phyloP scores from a whole-genome alignment of 2,113 vertebrate genomes.

The Cacatua alba region DNA sequence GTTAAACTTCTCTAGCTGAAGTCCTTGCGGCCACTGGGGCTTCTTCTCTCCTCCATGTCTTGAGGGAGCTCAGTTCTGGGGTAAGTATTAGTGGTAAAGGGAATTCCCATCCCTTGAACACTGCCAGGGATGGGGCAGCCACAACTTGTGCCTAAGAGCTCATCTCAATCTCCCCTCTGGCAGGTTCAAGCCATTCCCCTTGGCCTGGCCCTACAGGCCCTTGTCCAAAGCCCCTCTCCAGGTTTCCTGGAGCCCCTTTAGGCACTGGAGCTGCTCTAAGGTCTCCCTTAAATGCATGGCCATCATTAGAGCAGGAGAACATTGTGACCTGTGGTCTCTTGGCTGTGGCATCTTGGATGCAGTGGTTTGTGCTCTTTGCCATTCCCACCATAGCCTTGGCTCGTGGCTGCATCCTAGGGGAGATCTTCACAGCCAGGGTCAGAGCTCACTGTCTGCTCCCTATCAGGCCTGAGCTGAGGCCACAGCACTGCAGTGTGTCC shows the following conservation, averaged over 20 bases:
- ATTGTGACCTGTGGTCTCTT: background rate
- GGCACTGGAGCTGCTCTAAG: background rate
- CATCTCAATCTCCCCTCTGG: background rate
- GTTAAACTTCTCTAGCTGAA: background rate
- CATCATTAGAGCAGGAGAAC: background rate
- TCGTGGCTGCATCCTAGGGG: background rate
- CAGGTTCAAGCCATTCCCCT: background rate
- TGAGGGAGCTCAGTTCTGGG: background rate
- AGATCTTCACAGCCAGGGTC: background rate
- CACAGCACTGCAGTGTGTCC: background rate
- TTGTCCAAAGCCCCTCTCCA: background rate
- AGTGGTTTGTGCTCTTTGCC: background rate
- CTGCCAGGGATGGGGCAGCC: background rate
- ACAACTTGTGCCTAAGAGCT: background rate
- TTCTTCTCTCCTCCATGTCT: fast-evolving
- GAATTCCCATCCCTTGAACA: background rate
- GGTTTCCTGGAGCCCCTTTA: background rate
- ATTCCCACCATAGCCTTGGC: background rate
- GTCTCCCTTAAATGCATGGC: background rate
- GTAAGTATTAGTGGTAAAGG: background rate
- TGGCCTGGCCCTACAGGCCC: background rate
- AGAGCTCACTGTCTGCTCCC: background rate
- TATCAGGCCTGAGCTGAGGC: fast-evolving
- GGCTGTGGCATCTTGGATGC: background rate
- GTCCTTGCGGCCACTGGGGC: background rate